Percentiles rank a stretch among this genome's conserved stretches.
phyloP scores from a whole-genome alignment of 2,888 invertebrate species.

The Spodoptera exigua region DNA sequence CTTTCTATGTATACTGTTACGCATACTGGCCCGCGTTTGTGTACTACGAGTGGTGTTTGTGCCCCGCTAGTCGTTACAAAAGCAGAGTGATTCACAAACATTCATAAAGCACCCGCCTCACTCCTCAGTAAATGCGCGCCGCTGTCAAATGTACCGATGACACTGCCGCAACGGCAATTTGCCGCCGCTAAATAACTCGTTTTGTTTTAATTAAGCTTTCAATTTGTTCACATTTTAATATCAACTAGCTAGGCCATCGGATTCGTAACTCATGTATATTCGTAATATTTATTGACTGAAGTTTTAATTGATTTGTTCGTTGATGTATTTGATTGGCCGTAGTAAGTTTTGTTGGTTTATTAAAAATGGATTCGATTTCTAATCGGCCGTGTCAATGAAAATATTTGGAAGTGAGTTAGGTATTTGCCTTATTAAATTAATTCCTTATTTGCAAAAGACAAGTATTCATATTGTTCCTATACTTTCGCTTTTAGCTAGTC shows the following conservation, averaged over 20 bases:
- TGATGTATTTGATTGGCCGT: neutral
- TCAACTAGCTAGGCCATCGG: constrained; percentile 8
- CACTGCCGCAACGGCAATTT: constrained; percentile 29
- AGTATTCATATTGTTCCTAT: too few species aligned
- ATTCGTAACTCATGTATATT: constrained; percentile 23
- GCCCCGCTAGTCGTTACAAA: constrained; percentile 78
- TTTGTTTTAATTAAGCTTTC: constrained; percentile 44
- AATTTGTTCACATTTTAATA: constrained; percentile 35
- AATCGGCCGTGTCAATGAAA: too few species aligned
- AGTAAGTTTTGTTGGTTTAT: neutral
- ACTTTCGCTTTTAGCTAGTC: too few species aligned
- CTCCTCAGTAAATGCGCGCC: constrained; percentile 48
- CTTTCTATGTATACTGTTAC: constrained; percentile 84
- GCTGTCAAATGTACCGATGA: constrained; percentile 52
- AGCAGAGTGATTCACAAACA: constrained; percentile 80
- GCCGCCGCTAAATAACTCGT: constrained; percentile 28
- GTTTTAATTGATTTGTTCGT: constrained; percentile 15
- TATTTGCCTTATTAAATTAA: too few species aligned
- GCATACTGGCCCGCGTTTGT: constrained; percentile 72
- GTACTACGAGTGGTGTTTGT: constrained; percentile 66
- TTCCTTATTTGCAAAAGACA: too few species aligned
- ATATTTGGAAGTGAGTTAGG: too few species aligned
- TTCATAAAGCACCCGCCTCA: constrained; percentile 58
- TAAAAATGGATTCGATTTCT: too few species aligned
- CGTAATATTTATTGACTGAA: constrained; percentile 17